Conservation (phyloP, 1,140 invertebrate genomes). For the Bradysia coprophila region DNA sequence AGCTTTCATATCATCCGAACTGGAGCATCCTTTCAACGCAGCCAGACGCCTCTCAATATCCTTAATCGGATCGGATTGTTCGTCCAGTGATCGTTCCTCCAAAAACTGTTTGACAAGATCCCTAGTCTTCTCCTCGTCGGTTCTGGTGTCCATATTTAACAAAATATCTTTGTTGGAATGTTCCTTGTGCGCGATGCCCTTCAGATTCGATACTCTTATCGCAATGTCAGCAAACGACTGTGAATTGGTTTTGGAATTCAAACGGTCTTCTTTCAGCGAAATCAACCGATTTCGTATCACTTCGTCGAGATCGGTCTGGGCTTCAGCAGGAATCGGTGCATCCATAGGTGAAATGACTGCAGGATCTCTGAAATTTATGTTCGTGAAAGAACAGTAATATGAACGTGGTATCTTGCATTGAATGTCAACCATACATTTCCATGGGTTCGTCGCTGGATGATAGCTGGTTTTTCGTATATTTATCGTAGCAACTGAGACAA, state of each 20-base stretch:
- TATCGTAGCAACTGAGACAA: background rate
- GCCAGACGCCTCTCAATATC: conserved; percentile 28
- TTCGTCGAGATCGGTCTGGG: conserved; percentile 24
- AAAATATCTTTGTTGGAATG: conserved; percentile 17
- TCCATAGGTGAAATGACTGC: background rate
- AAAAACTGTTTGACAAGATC: conserved; percentile 37
- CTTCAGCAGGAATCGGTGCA: conserved; percentile 10
- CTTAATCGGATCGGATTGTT: conserved; percentile 28
- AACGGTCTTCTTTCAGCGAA: conserved; percentile 31
- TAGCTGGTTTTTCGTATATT: no score
- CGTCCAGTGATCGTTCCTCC: conserved; percentile 32
- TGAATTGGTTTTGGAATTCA: conserved; percentile 18
- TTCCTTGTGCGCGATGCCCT: conserved; percentile 24
- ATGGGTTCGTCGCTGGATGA: no score
- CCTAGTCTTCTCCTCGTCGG: conserved; percentile 38
- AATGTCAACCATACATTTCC: no score
- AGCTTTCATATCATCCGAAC: conserved; percentile 12
- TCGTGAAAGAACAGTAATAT: no score
- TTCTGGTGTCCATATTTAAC: conserved; percentile 25
- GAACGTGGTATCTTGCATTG: no score
- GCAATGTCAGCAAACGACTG: conserved; percentile 28
- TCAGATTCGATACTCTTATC: conserved; percentile 31
- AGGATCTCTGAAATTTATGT: no score
- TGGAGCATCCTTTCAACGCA: conserved; percentile 20
- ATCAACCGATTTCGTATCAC: conserved; percentile 36